Evolutionary conservation across 2,888 invertebrate genomes (phyloP), one percentile per base, ranked within the genome.

Genomic region (Stenodera caucasica): DNA sequence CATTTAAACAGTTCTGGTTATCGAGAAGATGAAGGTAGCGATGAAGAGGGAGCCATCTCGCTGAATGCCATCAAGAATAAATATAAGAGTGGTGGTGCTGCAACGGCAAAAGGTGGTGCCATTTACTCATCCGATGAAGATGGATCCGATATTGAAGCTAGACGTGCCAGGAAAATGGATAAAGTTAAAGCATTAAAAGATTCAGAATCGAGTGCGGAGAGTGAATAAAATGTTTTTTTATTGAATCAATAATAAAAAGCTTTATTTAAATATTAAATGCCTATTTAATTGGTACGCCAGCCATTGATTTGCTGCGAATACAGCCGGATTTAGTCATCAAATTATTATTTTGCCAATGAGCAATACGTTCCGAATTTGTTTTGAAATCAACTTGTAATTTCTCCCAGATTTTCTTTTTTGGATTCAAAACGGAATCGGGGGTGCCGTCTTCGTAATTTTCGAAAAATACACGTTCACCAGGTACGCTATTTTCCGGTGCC

Each of bases 341-440:
- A 72, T 86, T 85, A 80, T 89, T 91, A 23, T 90, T 91, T 80
- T 91, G 90, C 96, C 96, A 97, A 55, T 90, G 89, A 52, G 94
- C 96, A 65, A 88, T 78, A 63, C 91, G 86, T 52, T 84, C 84
- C 2, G 83, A 81, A 80, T 88, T 89, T 1, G 90, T 90, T 77
- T 89, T 88, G 21, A 93, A 83, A 78, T 92, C 91, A 21, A 83
- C 85, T 80, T 94, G 93, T 40, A 96, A 79, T 79, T 94, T 94
- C 72, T 96, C 96, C 96, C 96, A 97, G 15, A 95, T 84, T 83
- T 97, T 97, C 82, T 97, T 97, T 81, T 97, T 97, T 0, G 96
- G 96, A 80, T 97, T 96, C 1, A 97, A 82, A 64, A 93, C 88
- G 29, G 90, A 89, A 81, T 96, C 96, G 2, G 95, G 90, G 54